A percentile compares a stretch with the other conserved stretches of the same genome.
Evolutionary conservation across 2,113 vertebrate genomes (phyloP).

Genomic region (Xenus cinereus): DNA sequence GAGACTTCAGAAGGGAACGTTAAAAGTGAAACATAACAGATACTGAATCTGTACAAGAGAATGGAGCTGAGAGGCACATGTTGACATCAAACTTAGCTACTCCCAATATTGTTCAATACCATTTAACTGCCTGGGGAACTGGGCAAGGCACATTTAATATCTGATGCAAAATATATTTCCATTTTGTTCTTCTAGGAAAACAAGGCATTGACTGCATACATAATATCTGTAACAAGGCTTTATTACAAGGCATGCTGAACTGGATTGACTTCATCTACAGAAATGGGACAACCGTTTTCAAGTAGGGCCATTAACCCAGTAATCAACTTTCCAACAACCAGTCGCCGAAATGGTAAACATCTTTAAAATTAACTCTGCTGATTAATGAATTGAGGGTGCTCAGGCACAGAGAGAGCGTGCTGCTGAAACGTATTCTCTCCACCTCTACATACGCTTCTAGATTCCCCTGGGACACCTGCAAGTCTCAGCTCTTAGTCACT

Average conservation of each 20-base stretch:
- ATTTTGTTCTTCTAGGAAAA: background rate
- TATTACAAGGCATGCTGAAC: background rate
- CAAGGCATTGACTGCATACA: background rate
- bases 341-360: background rate
- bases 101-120: background rate
- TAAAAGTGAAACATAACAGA: background rate
- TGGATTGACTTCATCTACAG: background rate
- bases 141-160: background rate
- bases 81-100: background rate
- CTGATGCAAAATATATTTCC: background rate
- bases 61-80: background rate
- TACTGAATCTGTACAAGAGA: background rate
- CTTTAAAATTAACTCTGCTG: background rate
- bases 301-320: background rate
- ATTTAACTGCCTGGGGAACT: background rate
- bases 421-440: background rate
- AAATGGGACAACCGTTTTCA: background rate
- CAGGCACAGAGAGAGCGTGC: background rate
- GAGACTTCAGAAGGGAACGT: background rate
- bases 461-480: background rate
- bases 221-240: background rate
- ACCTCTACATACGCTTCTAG: accelerated
- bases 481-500: background rate
- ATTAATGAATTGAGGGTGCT: background rate
- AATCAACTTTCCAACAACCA: background rate